Base-by-base conservation (phyloP, 2,113 vertebrate genomes). In the Brachyhypopomus occidentalis region DNA sequence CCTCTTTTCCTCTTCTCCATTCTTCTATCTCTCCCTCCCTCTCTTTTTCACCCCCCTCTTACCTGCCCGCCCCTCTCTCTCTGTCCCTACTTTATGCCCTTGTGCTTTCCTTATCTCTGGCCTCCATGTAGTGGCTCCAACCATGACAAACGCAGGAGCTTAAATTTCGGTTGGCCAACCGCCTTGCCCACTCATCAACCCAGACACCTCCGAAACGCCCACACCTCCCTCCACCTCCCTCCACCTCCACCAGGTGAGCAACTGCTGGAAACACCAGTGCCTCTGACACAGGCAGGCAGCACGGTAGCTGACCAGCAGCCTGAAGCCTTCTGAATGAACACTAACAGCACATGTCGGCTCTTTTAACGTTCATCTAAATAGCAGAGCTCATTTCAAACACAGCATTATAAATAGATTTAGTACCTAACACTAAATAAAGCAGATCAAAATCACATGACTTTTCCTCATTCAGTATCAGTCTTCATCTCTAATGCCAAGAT, bases 71-170 rank as follows among this genome's bases (percentile, higher is more conserved):
- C 30, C 30, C 30, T 30, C 30, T 30, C 30, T 30, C 75, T 62
- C 71, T 80, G n/a, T n/a, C n/a, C n/a, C 60, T 77, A 73, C 74
- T 27, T 66, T 75, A 70, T 89, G 86, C 86, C 86, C 86, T 86
- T 78, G 87, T 89, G 83, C 79, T 75, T 41, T 84, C 89, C 88
- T 92, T 92, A 91, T 91, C 90, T 86, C 72, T 72, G 64, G 79
- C 86, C 85, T 89, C 85, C 90, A 89, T 88, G 85, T 89, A 89
- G 86, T 45, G 74, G 84, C 60, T 56, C 86, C 86, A 88, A 75
- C 81, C 89, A 85, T 86, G 84, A 89, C 84, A 89, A 87, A 86
- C 84, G 83, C 81, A 69, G 58, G 84, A 79, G 86, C 87, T 85
- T 88, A 78, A 84, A 88, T 87, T 88, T 88, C 82, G 25, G 17